Percentiles rank a stretch among this genome's conserved stretches.
Conservation (phyloP, 2,113 vertebrate species). For the Geothlypis trichas region DNA sequence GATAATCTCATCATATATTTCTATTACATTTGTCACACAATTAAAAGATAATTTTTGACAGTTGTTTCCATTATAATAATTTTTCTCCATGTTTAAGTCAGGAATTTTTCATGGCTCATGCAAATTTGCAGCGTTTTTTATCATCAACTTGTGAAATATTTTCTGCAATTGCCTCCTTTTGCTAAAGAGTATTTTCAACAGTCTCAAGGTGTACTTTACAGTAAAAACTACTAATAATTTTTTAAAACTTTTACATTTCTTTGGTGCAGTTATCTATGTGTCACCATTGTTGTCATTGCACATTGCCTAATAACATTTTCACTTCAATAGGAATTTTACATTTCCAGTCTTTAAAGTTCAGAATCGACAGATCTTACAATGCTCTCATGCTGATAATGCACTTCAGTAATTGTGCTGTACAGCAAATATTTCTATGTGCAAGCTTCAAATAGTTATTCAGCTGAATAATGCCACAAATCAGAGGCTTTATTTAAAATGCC, state of each 20-base stretch:
- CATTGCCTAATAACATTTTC: neutral
- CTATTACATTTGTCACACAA: neutral
- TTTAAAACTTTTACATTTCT: fast-evolving
- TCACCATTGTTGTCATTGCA: neutral
- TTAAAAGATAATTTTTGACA: neutral
- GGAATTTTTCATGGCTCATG: neutral
- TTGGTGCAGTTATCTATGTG: neutral
- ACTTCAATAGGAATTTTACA: conserved; percentile 9
- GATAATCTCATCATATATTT: neutral
- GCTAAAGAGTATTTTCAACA: neutral
- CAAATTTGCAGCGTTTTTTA: neutral
- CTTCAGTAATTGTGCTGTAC: conserved; percentile 23
- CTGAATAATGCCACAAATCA: conserved; percentile 56
- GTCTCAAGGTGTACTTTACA: neutral
- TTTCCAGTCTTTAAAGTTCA: conserved; percentile 59
- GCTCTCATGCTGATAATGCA: conserved; percentile 13
- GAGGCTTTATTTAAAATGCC: conserved; percentile 61
- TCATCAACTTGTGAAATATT: neutral
- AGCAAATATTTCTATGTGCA: conserved; percentile 47
- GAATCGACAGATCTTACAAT: conserved; percentile 40
- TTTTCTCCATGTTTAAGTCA: neutral
- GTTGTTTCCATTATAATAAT: neutral
- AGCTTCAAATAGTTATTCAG: conserved; percentile 62
- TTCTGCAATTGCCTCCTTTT: neutral
- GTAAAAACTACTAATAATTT: neutral